These are phyloP conservation scores for Thaleichthys pacificus DNA, from an alignment of 2,797 vertebrate species.

Conservation along the genomic window DNA sequence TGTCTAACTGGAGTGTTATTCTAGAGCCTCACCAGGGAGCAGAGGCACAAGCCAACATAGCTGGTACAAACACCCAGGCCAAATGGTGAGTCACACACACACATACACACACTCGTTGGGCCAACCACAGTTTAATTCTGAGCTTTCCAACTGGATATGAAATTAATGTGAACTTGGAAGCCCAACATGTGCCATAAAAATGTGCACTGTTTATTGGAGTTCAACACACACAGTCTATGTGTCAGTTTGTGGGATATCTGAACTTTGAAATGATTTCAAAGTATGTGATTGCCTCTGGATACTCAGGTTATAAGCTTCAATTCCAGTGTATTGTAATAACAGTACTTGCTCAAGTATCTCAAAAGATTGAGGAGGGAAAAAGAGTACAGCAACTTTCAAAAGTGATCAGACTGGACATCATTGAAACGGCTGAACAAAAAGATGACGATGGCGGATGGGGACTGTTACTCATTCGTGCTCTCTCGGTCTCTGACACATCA, in stretches of 20 bases:
- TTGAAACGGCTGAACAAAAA: conserved; percentile 40
- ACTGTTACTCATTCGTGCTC: background rate
- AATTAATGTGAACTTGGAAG: conserved; percentile 42
- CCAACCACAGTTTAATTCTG: conserved; percentile 37
- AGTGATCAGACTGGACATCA: conserved; percentile 45
- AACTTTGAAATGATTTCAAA: conserved; percentile 31
- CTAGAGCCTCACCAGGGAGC: conserved; percentile 40
- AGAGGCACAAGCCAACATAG: conserved; percentile 39
- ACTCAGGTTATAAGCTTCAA: background rate
- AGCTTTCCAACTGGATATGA: conserved; percentile 47
- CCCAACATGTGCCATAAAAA: conserved; percentile 48
- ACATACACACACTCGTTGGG: background rate
- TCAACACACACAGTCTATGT: conserved; percentile 28
- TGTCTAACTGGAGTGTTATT: conserved; percentile 54
- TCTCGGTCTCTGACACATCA: conserved; percentile 41
- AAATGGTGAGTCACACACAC: conserved; percentile 51
- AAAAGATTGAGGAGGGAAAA: background rate
- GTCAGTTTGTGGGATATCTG: conserved; percentile 49
- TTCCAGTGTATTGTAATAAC: background rate
- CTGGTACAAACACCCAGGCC: conserved; percentile 45
- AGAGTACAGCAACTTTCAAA: conserved; percentile 37
- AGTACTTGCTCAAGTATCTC: conserved; percentile 12
- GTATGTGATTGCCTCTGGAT: background rate
- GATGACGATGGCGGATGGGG: background rate
- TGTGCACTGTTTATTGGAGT: conserved; percentile 50